Evolutionary conservation across 1,140 invertebrate species (phyloP).

Genomic region (Drosophila neocordata): DNA sequence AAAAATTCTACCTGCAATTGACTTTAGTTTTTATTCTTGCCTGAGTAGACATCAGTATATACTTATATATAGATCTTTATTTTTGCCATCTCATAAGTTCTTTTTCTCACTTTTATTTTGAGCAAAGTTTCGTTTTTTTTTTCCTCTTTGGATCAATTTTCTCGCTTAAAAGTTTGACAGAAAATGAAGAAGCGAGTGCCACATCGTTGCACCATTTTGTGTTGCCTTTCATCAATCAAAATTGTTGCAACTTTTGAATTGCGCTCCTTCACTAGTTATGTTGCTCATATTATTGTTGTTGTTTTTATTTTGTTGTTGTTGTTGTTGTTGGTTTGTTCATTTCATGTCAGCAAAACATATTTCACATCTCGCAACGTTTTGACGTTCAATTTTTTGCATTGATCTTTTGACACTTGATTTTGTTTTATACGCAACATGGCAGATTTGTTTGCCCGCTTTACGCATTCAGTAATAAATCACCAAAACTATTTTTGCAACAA

Average conservation of each 20-base stretch:
- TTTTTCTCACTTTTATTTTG: neutral
- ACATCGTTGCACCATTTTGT: constrained; percentile 31
- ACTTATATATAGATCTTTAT: too few species aligned
- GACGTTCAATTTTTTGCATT: constrained; percentile 51
- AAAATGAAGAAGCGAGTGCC: neutral
- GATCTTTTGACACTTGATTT: constrained; percentile 68
- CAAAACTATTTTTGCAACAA: constrained; percentile 34
- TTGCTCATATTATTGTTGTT: constrained; percentile 20
- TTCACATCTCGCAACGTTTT: constrained; percentile 42
- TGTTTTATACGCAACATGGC: constrained; percentile 34
- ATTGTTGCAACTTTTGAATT: constrained; percentile 37
- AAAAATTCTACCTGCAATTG: neutral
- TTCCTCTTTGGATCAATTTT: too few species aligned
- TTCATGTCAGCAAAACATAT: constrained; percentile 52
- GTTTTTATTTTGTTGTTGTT: constrained; percentile 20
- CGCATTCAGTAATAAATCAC: constrained; percentile 49
- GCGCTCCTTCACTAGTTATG: constrained; percentile 15
- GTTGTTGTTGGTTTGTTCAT: constrained; percentile 7
- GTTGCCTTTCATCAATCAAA: constrained; percentile 58
- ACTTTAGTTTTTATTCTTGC: constrained; percentile 7
- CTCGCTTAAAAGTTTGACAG: neutral
- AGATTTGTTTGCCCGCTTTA: constrained; percentile 49
- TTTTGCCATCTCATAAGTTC: neutral
- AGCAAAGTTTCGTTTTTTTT: neutral
- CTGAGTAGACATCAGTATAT: neutral